phyloP scores from a whole-genome alignment of 2,113 vertebrate species.

The Ptilonorhynchus violaceus region DNA sequence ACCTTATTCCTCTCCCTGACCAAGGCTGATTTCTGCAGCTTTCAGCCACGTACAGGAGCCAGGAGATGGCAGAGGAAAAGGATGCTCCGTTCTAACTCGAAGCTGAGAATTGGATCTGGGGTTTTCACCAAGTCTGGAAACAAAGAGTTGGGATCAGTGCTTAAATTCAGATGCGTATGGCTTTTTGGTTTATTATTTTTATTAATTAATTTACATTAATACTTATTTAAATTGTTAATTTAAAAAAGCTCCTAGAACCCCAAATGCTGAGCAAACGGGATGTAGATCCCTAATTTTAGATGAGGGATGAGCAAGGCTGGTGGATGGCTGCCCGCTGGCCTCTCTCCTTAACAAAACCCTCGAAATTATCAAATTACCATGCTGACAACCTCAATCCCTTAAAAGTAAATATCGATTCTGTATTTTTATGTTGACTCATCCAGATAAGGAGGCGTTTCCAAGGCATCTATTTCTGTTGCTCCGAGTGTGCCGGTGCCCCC shows the following conservation, averaged over 20 bases:
- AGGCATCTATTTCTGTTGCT: neutral
- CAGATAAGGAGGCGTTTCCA: neutral
- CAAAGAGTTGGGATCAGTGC: neutral
- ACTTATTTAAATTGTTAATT: neutral
- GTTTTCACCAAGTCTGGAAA: neutral
- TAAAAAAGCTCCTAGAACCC: neutral
- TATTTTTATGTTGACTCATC: neutral
- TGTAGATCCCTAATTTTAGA: neutral
- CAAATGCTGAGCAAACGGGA: neutral
- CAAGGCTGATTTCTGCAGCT: neutral
- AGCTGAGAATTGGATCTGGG: neutral
- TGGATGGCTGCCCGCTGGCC: neutral
- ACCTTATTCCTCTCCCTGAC: neutral
- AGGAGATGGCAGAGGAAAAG: neutral
- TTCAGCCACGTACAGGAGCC: fast-evolving
- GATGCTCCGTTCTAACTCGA: neutral
- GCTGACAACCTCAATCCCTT: neutral
- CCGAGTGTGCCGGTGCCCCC: neutral
- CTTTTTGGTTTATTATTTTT: neutral
- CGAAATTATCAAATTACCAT: neutral
- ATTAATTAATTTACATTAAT: neutral
- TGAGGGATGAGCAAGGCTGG: neutral
- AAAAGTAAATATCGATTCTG: neutral
- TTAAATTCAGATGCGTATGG: neutral
- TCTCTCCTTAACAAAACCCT: neutral